These are phyloP conservation scores for Dicaeum eximium DNA, from an alignment of 2,113 vertebrate species.

Conservation along the genomic window DNA sequence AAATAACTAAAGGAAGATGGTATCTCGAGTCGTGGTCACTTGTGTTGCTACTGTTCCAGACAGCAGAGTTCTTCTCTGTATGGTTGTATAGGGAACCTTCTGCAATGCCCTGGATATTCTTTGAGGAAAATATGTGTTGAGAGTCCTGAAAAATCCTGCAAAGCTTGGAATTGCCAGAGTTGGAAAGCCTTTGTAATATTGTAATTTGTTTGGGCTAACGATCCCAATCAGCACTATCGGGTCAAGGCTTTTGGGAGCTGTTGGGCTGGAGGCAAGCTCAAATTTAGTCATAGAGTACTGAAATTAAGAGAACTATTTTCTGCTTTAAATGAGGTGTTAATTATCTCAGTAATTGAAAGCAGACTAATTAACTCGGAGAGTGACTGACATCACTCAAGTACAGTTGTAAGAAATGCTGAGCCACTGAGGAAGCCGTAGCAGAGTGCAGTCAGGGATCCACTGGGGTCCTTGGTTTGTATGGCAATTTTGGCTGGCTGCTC, in stretches of 20 bases:
- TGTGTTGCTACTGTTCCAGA: neutral
- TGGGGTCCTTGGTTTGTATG: accelerated
- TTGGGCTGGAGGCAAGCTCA: neutral
- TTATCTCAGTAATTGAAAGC: neutral
- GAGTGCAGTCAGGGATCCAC: neutral
- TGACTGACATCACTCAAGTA: neutral
- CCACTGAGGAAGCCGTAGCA: neutral
- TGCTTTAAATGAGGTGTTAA: slow-evolving; percentile 2
- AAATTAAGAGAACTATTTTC: neutral
- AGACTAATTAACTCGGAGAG: neutral
- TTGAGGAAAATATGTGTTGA: neutral
- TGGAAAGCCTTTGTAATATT: neutral
- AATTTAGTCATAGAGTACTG: neutral
- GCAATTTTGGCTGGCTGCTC: neutral
- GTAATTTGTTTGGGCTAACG: neutral
- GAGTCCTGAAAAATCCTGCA: neutral
- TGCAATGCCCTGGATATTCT: neutral
- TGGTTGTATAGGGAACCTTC: neutral
- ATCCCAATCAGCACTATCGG: neutral
- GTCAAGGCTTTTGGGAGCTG: neutral
- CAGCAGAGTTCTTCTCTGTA: neutral
- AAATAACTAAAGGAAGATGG: neutral
- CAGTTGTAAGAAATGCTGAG: neutral
- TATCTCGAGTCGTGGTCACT: accelerated
- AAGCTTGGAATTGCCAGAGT: neutral